phyloP scores from a whole-genome alignment of 1,140 invertebrate genomes.

The Bactericera cockerelli region DNA sequence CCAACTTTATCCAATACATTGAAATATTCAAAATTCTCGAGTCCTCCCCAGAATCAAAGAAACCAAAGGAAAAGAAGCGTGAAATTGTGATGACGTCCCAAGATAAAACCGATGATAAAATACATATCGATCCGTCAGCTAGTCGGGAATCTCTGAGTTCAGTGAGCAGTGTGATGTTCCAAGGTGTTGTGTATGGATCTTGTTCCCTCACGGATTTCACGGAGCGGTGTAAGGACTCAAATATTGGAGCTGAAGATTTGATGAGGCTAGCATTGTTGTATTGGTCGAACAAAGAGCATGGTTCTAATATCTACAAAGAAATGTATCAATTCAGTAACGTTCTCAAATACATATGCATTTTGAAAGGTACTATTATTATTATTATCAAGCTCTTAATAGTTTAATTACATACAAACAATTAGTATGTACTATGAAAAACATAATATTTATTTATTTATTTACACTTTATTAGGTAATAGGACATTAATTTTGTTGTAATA shows the following conservation, averaged over 20 bases:
- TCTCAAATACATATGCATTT: conserved; percentile 19
- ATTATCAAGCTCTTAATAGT: not conserved
- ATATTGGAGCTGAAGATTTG: conserved; percentile 39
- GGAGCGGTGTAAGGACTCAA: conserved; percentile 34
- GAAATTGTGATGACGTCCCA: no score
- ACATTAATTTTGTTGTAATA: no score
- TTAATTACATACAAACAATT: conserved; percentile 25
- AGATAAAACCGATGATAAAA: conserved; percentile 18
- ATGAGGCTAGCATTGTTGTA: conserved; percentile 46
- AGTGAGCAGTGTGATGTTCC: conserved; percentile 35
- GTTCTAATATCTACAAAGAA: conserved; percentile 29
- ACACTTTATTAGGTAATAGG: no score
- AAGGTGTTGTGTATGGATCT: conserved; percentile 39
- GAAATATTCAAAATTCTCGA: conserved; percentile 34
- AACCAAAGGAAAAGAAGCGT: no score
- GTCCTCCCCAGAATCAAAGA: conserved; percentile 20
- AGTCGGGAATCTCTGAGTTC: conserved; percentile 28
- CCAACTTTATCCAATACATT: not conserved
- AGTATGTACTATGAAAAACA: conserved; percentile 24
- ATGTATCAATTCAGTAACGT: conserved; percentile 33
- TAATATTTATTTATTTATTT: no score
- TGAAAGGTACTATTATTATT: conserved; percentile 17
- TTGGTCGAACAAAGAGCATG: conserved; percentile 38
- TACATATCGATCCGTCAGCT: conserved; percentile 26
- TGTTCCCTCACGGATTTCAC: conserved; percentile 32